phyloP scores from a whole-genome alignment of 64 coral and sea anemone genomes.

The Porites lutea region DNA sequence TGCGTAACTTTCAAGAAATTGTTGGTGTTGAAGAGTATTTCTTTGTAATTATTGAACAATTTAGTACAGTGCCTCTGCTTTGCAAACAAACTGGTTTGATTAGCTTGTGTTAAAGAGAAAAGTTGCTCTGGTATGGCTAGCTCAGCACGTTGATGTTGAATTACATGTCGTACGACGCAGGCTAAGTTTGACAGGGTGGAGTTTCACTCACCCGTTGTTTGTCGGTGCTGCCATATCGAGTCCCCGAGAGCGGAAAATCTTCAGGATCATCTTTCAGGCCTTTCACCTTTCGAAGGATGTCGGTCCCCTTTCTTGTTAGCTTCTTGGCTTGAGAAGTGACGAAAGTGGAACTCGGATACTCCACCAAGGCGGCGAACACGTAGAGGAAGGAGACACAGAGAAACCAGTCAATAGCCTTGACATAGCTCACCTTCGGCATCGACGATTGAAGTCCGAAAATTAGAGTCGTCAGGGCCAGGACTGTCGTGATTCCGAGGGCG shows the following conservation, averaged over 20 bases:
- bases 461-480: conserved; percentile 92
- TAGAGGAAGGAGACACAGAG: conserved; percentile 87
- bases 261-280: conserved; percentile 64
- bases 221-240: conserved; percentile 74
- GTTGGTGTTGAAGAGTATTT: too few relatives aligned
- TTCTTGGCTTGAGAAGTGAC: conserved; percentile 93
- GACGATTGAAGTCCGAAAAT: conserved; percentile 92
- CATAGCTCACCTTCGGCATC: conserved; percentile 95
- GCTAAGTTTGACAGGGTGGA: neutral
- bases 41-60: too few relatives aligned
- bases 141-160: too few relatives aligned
- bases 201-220: conserved; percentile 19
- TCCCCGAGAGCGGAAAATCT: neutral
- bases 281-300: conserved; percentile 83
- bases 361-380: conserved; percentile 85
- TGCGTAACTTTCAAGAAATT: too few relatives aligned
- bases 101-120: too few relatives aligned
- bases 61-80: too few relatives aligned
- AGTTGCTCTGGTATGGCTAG: too few relatives aligned
- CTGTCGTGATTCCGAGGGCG: conserved; percentile 92
- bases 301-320: conserved; percentile 72
- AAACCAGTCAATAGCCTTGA: conserved; percentile 94
- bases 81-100: too few relatives aligned
- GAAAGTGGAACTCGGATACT: conserved; percentile 94
- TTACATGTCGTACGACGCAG: too few relatives aligned